Conservation (phyloP, 2,797 vertebrate genomes). For the Micromesistius poutassou region DNA sequence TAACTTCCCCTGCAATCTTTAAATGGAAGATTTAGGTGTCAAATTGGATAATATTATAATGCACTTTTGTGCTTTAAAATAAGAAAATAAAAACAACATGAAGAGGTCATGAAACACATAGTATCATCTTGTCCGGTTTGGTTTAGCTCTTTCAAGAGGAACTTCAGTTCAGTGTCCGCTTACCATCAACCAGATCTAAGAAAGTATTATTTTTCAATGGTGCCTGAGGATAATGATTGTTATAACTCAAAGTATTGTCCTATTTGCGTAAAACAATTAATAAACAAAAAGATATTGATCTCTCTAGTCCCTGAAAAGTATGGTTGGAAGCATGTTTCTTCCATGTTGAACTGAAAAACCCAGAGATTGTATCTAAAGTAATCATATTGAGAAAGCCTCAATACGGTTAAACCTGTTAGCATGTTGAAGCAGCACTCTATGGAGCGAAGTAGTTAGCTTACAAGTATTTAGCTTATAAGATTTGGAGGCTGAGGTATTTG, state of each 20-base stretch:
- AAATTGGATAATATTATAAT: background rate
- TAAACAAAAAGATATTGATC: background rate
- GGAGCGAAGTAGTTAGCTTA: constrained; percentile 78
- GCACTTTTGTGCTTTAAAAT: background rate
- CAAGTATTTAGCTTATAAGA: constrained; percentile 29
- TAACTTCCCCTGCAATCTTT: background rate
- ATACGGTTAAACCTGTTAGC: constrained; percentile 24
- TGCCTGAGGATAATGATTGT: constrained; percentile 1
- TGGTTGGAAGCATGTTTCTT: constrained; percentile 3
- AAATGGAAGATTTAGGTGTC: background rate
- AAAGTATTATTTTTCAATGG: background rate
- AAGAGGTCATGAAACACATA: background rate
- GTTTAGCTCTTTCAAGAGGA: background rate
- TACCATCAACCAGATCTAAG: background rate
- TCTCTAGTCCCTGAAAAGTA: constrained; percentile 4
- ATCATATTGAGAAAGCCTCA: background rate
- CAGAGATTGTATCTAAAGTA: background rate
- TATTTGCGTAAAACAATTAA: background rate
- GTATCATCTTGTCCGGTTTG: background rate
- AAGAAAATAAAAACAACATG: background rate
- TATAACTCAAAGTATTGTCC: background rate
- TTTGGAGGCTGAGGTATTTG: constrained; percentile 57
- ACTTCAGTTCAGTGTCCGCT: background rate
- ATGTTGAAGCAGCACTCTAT: constrained; percentile 89
- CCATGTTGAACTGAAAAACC: constrained; percentile 2